Base-by-base conservation (phyloP, 1,140 invertebrate species). In the Solenopsis fugax region DNA sequence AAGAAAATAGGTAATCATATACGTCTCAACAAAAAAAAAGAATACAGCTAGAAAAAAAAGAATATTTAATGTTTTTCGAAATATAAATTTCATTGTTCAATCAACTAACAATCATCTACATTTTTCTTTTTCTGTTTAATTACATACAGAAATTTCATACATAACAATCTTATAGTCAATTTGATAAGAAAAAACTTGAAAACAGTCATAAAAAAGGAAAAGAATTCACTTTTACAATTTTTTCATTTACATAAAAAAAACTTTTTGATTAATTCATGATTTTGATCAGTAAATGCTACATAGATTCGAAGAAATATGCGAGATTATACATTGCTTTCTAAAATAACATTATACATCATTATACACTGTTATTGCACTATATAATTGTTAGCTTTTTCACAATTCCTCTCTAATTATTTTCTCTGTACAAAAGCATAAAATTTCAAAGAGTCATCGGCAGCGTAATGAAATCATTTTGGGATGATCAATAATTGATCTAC, bases 31-130 rank as follows among this genome's bases (percentile, higher is more conserved):
- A n/a, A 21, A 56, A 56, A 21, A 56, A 56, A n/a, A n/a, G 54
- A 18, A 60, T 72, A 78, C 62, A 54, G 87, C 69, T 90, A 85
- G 62, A 93, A 93, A 92, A 92, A 92, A 41, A 86, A 89, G 73
- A 91, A 90, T 90, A 86, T 93, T 93, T 94, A 93, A 93, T 29
- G 29, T 93, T 88, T 82, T 93, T 93, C 92, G 93, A 94, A 94
- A 95, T 94, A 95, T 94, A 94, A 94, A 91, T 94, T 94, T 94
- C 86, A 91, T 94, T 91, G 86, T 91, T 88, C 88, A 88, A 93
- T 89, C 82, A 77, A 90, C 75, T 91, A 89, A 80, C 85, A 89
- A 87, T 86, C 87, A 85, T 67, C 84, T 92, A 92, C 85, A 92
- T 87, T 92, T 91, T 89, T 92, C 90, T 29, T 29, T 13, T 87